phyloP scores from a whole-genome alignment of 1,140 invertebrate species.

The Lasioglossum albipes region DNA sequence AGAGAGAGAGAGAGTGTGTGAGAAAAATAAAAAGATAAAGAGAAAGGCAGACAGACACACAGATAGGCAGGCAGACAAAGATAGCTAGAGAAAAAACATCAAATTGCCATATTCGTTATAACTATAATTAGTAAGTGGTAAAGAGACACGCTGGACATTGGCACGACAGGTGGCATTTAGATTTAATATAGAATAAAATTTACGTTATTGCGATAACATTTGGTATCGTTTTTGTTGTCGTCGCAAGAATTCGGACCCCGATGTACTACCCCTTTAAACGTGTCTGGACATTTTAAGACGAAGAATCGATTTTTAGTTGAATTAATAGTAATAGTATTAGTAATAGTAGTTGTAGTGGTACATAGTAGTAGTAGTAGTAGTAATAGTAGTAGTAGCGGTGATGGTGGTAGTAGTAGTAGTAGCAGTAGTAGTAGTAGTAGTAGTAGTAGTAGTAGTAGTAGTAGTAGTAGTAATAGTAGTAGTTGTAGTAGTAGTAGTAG shows the following conservation, averaged over 20 bases:
- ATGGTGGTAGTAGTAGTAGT: no score
- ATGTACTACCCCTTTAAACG: slow-evolving; percentile 33
- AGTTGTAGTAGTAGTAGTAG: no score
- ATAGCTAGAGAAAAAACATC: slow-evolving; percentile 46
- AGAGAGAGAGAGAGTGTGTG: no score
- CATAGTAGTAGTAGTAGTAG: no score
- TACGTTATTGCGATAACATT: slow-evolving; percentile 82
- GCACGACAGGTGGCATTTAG: slow-evolving; percentile 81
- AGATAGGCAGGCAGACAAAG: slow-evolving; percentile 20
- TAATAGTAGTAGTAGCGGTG: no score
- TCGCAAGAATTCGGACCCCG: slow-evolving; percentile 56
- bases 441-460: no score
- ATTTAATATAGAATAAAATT: slow-evolving; percentile 82
- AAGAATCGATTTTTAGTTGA: slow-evolving; percentile 77
- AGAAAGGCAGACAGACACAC: slow-evolving; percentile 9
- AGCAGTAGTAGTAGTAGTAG: no score
- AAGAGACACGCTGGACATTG: slow-evolving; percentile 81
- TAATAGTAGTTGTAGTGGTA: no score
- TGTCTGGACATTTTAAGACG: slow-evolving; percentile 43
- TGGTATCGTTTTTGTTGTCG: slow-evolving; percentile 76
- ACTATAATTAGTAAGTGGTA: slow-evolving; percentile 80
- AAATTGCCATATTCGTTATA: slow-evolving; percentile 68
- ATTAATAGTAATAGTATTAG: slow-evolving; percentile 29
- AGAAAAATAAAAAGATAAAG: not conserved
- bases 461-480: no score